Evolutionary conservation across 2,797 vertebrate species (phyloP), one percentile per base, ranked within the genome.

Genomic region (Pitangus sulphuratus): DNA sequence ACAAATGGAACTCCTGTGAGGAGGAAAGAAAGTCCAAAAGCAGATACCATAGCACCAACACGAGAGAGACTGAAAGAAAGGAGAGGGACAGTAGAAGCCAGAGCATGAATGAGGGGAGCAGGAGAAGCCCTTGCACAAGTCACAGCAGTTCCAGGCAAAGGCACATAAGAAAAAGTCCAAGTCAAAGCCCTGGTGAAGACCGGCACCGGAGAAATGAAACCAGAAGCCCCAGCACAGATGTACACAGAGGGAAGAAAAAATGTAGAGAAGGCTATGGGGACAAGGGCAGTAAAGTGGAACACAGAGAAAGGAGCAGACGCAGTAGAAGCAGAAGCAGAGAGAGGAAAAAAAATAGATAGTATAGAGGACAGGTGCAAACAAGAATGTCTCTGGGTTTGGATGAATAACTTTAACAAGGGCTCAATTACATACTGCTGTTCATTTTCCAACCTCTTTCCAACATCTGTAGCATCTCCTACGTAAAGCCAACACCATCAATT

Each of bases 41-140:
- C 90, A 95, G 51, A 72, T 86, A 91, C 79, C 91, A 70, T 6
- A 93, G 96, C 87, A 91, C 95, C 96, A 97, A 93, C 78, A 96
- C 74, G 71, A 97, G 96, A 94, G 94, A 95, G 58, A 77, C 90
- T 68, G 97, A 97, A 80, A 92, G 97, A 93, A 90, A 87, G 12
- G 80, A 93, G 84, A 91, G 70, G 65, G 61, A 69, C 57, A 50
- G 95, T 56, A 96, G 94, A 95, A 98, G 90, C 93, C 97, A 84
- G 77, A 95, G 96, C 94, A 57, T 88, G 58, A 95, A 94, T 57
- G 82, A 91, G 86, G 90, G 96, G 97, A 96, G 96, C 86, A 93
- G 97, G 93, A 98, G 96, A 84, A 98, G 98, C 98, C 75, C 94
- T 11, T 95, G 96, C 95, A 72, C 75, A 91, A 98, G 97, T 88